Percentiles rank a stretch among this genome's conserved stretches.
Evolutionary conservation across 2,113 vertebrate species (phyloP).

Genomic region (Stigmatopora nigra): DNA sequence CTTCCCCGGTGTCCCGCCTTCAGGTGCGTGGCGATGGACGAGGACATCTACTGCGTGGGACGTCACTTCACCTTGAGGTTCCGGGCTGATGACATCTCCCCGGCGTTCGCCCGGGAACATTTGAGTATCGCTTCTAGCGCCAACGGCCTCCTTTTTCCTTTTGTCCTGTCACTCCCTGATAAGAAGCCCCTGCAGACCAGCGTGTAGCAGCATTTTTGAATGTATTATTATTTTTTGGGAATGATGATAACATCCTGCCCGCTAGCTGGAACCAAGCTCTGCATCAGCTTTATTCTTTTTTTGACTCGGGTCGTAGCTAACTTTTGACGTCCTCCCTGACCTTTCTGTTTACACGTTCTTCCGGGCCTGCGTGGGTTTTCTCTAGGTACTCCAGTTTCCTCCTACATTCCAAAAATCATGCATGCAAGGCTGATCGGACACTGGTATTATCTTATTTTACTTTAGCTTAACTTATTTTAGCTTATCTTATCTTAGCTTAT

Average conservation of each 20-base stretch:
- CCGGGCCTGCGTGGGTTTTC: no score
- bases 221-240: constrained; percentile 23
- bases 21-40: constrained; percentile 70
- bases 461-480: no score
- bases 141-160: constrained; percentile 74
- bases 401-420: no score
- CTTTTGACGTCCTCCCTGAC: background rate
- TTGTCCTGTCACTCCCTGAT: constrained; percentile 72
- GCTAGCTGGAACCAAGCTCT: constrained; percentile 6
- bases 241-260: constrained; percentile 35
- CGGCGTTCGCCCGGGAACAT: constrained; percentile 72
- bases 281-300: constrained; percentile 29
- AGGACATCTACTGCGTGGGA: constrained; percentile 76
- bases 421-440: no score
- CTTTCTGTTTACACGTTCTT: no score
- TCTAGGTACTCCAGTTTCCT: no score
- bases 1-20: constrained; percentile 62
- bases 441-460: no score
- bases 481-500: no score
- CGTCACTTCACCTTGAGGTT: constrained; percentile 74
- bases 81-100: constrained; percentile 77
- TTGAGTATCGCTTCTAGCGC: constrained; percentile 71
- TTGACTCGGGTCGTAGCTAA: constrained; percentile 5
- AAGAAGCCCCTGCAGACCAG: constrained; percentile 57
- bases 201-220: constrained; percentile 56